phyloP scores from a whole-genome alignment of 2,113 vertebrate genomes.

The Caranx melampygus region DNA sequence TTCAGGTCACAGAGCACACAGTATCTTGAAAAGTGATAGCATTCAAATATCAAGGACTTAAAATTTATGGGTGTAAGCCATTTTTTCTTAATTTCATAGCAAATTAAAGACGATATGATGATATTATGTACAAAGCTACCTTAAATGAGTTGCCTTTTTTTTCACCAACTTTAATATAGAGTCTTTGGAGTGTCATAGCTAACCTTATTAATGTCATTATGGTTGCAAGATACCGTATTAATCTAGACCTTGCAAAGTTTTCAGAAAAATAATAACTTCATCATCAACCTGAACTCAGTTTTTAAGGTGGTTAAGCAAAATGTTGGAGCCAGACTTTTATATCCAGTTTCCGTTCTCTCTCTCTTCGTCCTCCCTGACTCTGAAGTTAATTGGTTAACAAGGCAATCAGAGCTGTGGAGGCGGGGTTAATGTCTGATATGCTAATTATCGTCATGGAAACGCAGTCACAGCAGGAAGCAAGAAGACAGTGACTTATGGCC shows the following conservation, averaged over 20 bases:
- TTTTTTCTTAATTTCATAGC: not conserved
- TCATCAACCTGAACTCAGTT: not conserved
- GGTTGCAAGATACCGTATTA: not conserved
- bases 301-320: not conserved
- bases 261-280: not conserved
- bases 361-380: slow-evolving; percentile 38
- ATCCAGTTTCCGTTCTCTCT: slow-evolving; percentile 11
- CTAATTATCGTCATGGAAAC: slow-evolving; percentile 78
- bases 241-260: not conserved
- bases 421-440: slow-evolving; percentile 75
- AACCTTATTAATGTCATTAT: not conserved
- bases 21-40: slow-evolving; percentile 2
- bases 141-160: not conserved
- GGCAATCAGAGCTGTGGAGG: slow-evolving; percentile 47
- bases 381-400: slow-evolving; percentile 74
- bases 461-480: slow-evolving; percentile 74
- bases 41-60: slow-evolving; percentile 1
- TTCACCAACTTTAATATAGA: not conserved
- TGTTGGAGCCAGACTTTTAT: slow-evolving; percentile 6
- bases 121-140: not conserved
- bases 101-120: not conserved
- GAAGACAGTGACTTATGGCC: slow-evolving; percentile 77
- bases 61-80: not conserved
- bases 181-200: not conserved
- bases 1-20: slow-evolving; percentile 21